Percentiles rank a stretch among this genome's conserved stretches.
These are phyloP conservation scores for Malurus melanocephalus DNA, from an alignment of 2,113 vertebrate species.

Conservation along the genomic window DNA sequence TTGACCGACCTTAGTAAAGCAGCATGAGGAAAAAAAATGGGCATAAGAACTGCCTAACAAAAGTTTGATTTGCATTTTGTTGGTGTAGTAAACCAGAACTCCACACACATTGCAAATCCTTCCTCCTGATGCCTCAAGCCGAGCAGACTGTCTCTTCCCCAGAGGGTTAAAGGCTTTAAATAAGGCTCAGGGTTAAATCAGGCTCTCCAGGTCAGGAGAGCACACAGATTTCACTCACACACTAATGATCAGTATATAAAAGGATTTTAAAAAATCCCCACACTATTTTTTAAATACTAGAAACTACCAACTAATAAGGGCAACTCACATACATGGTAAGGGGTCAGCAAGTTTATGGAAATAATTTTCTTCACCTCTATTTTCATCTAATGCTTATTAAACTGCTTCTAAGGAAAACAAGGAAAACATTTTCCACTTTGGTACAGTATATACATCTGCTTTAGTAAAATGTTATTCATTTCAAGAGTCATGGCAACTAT, in stretches of 20 bases:
- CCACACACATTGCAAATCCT: background rate
- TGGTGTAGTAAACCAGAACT: background rate
- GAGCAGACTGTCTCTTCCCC: background rate
- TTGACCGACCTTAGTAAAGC: background rate
- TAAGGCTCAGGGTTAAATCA: background rate
- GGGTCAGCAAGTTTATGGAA: background rate
- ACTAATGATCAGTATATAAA: background rate
- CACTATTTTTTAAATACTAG: background rate
- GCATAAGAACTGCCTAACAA: background rate
- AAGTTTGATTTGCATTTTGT: background rate
- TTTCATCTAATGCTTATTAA: background rate
- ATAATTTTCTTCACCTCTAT: background rate
- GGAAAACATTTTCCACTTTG: background rate
- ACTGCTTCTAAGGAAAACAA: background rate
- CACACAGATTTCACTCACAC: background rate
- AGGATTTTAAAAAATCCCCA: too few species aligned
- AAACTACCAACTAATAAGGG: background rate
- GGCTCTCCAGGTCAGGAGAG: background rate
- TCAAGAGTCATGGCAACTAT: background rate
- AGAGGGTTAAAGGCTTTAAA: background rate
- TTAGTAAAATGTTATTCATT: background rate
- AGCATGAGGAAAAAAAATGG: background rate
- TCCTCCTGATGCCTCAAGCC: background rate
- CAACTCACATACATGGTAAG: background rate
- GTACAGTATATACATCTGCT: background rate